Base-by-base conservation (phyloP, 2,797 vertebrate genomes). In the Garrulus glandarius region DNA sequence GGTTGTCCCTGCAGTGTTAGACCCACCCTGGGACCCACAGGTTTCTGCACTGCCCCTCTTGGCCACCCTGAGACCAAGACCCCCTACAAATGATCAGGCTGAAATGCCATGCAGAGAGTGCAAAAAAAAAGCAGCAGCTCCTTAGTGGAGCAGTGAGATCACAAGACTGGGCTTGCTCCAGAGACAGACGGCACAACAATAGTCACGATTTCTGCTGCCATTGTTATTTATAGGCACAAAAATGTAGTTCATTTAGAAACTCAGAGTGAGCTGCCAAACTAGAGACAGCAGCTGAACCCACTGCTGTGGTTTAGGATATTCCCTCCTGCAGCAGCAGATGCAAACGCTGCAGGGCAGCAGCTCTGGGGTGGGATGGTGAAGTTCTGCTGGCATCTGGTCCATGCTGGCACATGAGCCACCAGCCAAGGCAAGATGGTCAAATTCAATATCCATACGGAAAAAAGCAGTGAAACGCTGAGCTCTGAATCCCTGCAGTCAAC, bases 211-310 rank as follows among this genome's bases (percentile, higher is more conserved):
- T 65, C 84, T 92, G 72, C 50, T 83, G 81, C 70, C 0, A 1
- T 20, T 0, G 10, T 93, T 95, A 94, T 95, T 95, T 97, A 87
- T 93, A 96, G 93, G 81, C 64, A 92, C 57, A 87, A 82, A 93
- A 92, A 92, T 65, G 72, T 68, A 57, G 76, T 93, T 76, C 13
- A 65, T 79, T 84, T 77, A 87, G 91, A 87, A 89, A 83, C 61
- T 79, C 43, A 41, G 75, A 64, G 64, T 10, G 75, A 93, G 92
- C 69, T 92, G 93, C 90, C 93, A 90, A 94, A 81, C 47, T 27
- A 68, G 59, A 84, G 29, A 29, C 0, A 6, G 82, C 49, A 81
- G 91, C 72, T 91, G 92, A 89, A 80, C 11, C 30, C 50, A 15
- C 20, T 50, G 78, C 82, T 5, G 0, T 63, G 71, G 10, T 44